Evolutionary conservation across 2,888 invertebrate species (phyloP).

Genomic region (Priocnemis perturbator): DNA sequence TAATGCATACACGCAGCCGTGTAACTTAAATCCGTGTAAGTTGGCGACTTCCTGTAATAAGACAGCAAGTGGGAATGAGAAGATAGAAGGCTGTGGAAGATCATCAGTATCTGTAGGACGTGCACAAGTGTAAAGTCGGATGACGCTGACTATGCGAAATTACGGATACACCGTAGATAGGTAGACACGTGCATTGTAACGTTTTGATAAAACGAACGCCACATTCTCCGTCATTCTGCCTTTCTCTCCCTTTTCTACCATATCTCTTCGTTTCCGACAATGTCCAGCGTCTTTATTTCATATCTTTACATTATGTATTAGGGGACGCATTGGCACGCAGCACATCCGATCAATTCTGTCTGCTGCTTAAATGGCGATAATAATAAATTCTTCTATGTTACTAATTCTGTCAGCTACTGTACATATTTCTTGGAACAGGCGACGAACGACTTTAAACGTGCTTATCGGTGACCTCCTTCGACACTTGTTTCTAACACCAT

Average conservation of each 20-base stretch:
- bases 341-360: background rate
- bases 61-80: no score
- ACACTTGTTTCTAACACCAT: background rate
- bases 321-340: no score
- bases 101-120: slow-evolving; percentile 59
- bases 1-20: no score
- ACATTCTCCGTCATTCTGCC: slow-evolving; percentile 1
- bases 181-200: slow-evolving; percentile 20
- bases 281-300: no score
- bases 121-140: slow-evolving; percentile 62
- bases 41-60: no score
- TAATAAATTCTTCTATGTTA: no score
- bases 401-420: no score
- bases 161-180: slow-evolving; percentile 53
- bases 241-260: slow-evolving; percentile 12
- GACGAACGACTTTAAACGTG: background rate
- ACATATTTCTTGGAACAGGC: background rate
- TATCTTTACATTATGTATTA: no score
- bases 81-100: background rate
- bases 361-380: no score
- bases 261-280: slow-evolving; percentile 3
- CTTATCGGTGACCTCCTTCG: background rate
- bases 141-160: slow-evolving; percentile 59
- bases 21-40: no score
- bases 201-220: slow-evolving; percentile 5